These are phyloP conservation scores for Flexamia atlantica DNA, from an alignment of 2,888 invertebrate species.

Conservation along the genomic window DNA sequence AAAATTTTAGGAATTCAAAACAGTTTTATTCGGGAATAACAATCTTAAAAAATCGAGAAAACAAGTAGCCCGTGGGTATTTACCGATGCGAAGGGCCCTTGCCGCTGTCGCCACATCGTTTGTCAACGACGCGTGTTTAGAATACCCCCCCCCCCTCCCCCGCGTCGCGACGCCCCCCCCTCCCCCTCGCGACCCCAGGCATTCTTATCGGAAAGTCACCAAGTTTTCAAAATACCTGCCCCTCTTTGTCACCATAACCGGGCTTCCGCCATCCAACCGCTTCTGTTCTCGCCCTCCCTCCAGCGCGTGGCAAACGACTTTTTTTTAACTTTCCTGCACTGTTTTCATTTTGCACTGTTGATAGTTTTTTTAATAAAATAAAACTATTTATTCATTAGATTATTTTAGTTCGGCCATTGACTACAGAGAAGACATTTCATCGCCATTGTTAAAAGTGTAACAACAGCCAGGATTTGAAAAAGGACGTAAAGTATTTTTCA, in stretches of 20 bases:
- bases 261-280: slow-evolving; percentile 46
- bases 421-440: no score
- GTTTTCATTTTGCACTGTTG: no score
- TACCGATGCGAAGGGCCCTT: slow-evolving; percentile 28
- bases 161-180: not conserved
- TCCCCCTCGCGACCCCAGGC: not conserved
- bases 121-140: slow-evolving; percentile 48
- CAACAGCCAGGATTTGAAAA: no score
- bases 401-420: no score
- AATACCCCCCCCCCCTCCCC: slow-evolving; percentile 19
- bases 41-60: not conserved
- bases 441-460: no score
- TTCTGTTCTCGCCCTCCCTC: not conserved
- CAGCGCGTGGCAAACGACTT: slow-evolving; percentile 13
- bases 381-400: no score
- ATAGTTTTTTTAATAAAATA: no score
- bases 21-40: no score
- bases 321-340: no score
- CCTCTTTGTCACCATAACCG: slow-evolving; percentile 41
- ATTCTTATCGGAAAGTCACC: slow-evolving; percentile 56
- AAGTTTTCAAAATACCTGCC: slow-evolving; percentile 57
- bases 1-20: no score
- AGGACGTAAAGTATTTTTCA: no score
- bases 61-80: slow-evolving; percentile 40
- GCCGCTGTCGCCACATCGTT: slow-evolving; percentile 54